Conservation (phyloP, 2,888 invertebrate species). For the Tipula confusa region DNA sequence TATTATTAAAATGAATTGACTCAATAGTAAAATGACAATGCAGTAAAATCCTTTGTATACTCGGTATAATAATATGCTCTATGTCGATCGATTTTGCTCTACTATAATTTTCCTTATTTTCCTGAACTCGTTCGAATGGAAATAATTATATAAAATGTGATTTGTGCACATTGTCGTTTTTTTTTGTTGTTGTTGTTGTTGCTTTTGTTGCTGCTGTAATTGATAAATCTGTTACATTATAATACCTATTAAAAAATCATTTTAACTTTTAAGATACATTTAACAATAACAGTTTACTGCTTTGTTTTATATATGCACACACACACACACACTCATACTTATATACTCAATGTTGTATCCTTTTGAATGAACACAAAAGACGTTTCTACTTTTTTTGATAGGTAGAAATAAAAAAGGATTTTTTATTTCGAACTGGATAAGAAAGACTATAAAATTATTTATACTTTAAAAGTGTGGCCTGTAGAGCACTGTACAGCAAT, state of each 20-base stretch:
- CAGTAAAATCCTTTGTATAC: not conserved
- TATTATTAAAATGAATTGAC: conserved; percentile 12
- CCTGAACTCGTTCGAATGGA: not conserved
- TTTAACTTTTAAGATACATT: conserved; percentile 12
- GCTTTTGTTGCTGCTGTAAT: not conserved
- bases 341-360: not conserved
- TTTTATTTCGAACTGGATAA: not conserved
- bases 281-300: not conserved
- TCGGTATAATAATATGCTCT: too few relatives aligned
- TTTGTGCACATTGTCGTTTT: not conserved
- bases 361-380: not conserved
- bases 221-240: conserved; percentile 20
- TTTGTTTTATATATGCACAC: not conserved
- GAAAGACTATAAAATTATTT: too few relatives aligned
- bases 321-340: too few relatives aligned
- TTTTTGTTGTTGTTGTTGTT: too few relatives aligned
- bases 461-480: too few relatives aligned
- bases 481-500: too few relatives aligned
- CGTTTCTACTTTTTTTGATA: not conserved
- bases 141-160: not conserved
- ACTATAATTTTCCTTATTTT: not conserved
- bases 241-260: not conserved
- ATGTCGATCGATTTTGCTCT: not conserved
- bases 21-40: not conserved
- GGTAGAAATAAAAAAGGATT: not conserved